Evolutionary conservation across 2,888 invertebrate genomes (phyloP), one percentile per base, ranked within the genome.

Genomic region (Euzophera pinguis): DNA sequence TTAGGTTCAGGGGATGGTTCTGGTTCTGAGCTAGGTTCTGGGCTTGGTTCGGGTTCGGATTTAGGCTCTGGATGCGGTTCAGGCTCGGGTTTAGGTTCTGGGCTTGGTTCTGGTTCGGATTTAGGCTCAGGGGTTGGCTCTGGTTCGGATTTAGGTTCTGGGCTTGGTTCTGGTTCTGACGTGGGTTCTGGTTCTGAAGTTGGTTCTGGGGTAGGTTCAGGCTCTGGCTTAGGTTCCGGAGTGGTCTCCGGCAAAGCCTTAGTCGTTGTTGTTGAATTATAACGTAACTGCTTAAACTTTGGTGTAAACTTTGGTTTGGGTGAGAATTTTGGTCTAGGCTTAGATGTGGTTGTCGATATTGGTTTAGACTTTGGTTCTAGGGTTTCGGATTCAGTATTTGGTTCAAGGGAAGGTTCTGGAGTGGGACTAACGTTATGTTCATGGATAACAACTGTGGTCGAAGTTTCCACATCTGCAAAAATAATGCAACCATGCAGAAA

Each of bases 391-490:
- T 60, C 58, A 1, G 61, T 53, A 49, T 58, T 60, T 6, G 63
- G 59, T 55, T 64, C 60, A 0, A 88, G 63, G 51, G 73, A 69
- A 0, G 84, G 73, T 60, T 89, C 80, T 0, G 88, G 78, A 82
- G 76, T 76, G 0, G 91, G 81, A 49, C 83, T 76, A 0, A 69
- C 65, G 57, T 78, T 70, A 22, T 67, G 60, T 34, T 43, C 48
- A 49, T 61, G 56, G 57, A 49, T 60, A 54, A 51, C 56, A 63
- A 73, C 67, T 68, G 71, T 58, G 61, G 91, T 89, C 8, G 93
- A 71, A 63, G 81, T 75, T 71, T 80, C 84, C 78, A 73, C 71
- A 87, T 87, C 90, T 90, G 90, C 64, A 89, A 86, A 85, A 81
- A 85, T 65, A 83, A 83, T 69, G 71, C 69, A 69, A 81, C 69